phyloP scores from a whole-genome alignment of 2,888 invertebrate genomes.

The Drosophila colorata region DNA sequence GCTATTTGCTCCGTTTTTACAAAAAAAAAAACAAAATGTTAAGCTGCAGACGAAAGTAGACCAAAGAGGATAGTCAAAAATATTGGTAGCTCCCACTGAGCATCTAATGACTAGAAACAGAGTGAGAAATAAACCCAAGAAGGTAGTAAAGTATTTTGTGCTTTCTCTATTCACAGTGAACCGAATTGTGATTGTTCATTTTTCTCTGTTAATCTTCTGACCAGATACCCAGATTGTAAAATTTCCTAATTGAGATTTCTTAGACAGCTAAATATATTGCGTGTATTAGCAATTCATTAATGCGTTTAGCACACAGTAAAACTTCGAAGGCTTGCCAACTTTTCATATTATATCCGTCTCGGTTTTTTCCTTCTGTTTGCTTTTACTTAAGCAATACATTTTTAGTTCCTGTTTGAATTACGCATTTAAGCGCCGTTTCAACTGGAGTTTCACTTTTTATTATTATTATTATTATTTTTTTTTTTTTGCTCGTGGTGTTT shows the following conservation, averaged over 20 bases:
- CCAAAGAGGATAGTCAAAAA: background rate
- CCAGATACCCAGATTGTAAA: background rate
- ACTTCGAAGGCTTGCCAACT: background rate
- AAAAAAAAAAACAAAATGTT: background rate
- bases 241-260: too few species aligned
- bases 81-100: background rate
- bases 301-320: constrained; percentile 4
- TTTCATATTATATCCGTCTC: background rate
- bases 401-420: constrained; percentile 10
- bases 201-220: background rate
- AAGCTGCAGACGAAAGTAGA: background rate
- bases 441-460: constrained; percentile 21
- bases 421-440: constrained; percentile 12
- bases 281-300: background rate
- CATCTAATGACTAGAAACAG: background rate
- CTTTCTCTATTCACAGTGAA: background rate
- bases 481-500: constrained; percentile 10
- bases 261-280: background rate
- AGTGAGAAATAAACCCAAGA: too few species aligned
- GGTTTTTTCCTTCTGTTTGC: background rate
- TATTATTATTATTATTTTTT: constrained; percentile 13
- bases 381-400: background rate
- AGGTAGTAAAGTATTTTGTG: background rate
- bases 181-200: too few species aligned
- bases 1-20: too few species aligned